Conservation (phyloP, 2,797 vertebrate species). For the Hoplostethus mediterraneus region DNA sequence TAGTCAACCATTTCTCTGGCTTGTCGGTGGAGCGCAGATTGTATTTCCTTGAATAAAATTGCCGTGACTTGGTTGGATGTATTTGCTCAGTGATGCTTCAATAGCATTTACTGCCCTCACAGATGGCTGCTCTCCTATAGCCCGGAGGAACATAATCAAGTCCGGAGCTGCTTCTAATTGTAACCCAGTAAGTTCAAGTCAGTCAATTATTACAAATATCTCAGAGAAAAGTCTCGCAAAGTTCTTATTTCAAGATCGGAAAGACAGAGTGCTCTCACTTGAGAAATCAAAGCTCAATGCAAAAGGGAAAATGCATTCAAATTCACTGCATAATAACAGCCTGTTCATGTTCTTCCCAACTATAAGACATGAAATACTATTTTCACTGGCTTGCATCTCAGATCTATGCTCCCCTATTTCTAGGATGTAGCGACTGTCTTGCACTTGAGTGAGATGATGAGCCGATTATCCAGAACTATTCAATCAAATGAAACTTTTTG, state of each 20-base stretch:
- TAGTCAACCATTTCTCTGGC: constrained; percentile 56
- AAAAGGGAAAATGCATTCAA: constrained; percentile 10
- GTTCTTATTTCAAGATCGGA: constrained; percentile 39
- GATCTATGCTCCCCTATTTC: constrained; percentile 20
- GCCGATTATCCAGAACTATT: constrained; percentile 73
- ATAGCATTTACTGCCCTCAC: constrained; percentile 79
- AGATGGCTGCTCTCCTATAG: constrained; percentile 76
- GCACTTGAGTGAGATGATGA: constrained; percentile 67
- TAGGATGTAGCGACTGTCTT: constrained; percentile 30
- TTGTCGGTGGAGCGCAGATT: constrained; percentile 68
- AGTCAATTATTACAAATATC: constrained; percentile 69
- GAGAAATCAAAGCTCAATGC: background rate
- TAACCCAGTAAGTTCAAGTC: constrained; percentile 68
- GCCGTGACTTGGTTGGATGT: constrained; percentile 73
- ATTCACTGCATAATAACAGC: constrained; percentile 15
- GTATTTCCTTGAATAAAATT: constrained; percentile 80
- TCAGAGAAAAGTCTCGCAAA: constrained; percentile 36
- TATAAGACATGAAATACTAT: constrained; percentile 45
- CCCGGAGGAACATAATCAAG: constrained; percentile 69
- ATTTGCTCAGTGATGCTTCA: constrained; percentile 83
- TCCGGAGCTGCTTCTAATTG: constrained; percentile 71
- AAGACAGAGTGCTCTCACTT: constrained; percentile 22
- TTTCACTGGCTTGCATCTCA: constrained; percentile 37
- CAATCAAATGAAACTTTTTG: constrained; percentile 76
- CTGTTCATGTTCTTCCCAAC: constrained; percentile 7